Evolutionary conservation across 2,797 vertebrate species (phyloP), one percentile per base, ranked within the genome.

Genomic region (Lepidocolaptes lacrymiger): DNA sequence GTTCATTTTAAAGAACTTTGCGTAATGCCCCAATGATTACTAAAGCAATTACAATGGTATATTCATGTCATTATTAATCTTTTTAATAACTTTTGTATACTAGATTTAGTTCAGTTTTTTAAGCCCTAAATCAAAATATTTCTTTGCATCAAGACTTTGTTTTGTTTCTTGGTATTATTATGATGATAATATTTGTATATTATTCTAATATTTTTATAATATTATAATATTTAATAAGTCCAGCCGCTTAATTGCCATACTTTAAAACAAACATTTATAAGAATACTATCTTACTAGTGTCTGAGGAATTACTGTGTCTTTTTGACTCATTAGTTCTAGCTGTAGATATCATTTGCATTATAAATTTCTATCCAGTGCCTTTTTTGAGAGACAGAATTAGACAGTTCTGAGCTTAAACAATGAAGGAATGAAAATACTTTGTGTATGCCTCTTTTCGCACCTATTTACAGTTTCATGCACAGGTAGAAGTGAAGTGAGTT

Each of bases 1-100:
- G 46, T 84, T 97, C 62, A 59, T 92, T 92, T 97, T 94, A 90
- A 69, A 95, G 78, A 93, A 88, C 39, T 97, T 94, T 95, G 62
- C 83, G 87, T 96, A 88, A 89, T 95, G 39, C 7, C 86, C 77
- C 44, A 78, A 83, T 82, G 82, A 92, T 96, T 97, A 91, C 62
- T 67, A 95, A 92, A 95, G 83, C 85, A 97, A 96, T 95, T 97
- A 96, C 69, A 93, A 82, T 85, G 91, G 55, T 63, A 95, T 68
- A 78, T 91, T 77, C 26, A 49, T 96, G 95, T 82, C 41, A 93
- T 93, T 95, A 94, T 76, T 94, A 95, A 94, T 95, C 8, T 92
- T 95, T 96, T 94, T 92, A 85, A 94, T 95, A 94, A 94, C 63
- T 93, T 76, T 28, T 80, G 34, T 77, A 32, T 37, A 49, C 64